Conservation (phyloP, 2,113 vertebrate genomes). For the Dinomys branickii region DNA sequence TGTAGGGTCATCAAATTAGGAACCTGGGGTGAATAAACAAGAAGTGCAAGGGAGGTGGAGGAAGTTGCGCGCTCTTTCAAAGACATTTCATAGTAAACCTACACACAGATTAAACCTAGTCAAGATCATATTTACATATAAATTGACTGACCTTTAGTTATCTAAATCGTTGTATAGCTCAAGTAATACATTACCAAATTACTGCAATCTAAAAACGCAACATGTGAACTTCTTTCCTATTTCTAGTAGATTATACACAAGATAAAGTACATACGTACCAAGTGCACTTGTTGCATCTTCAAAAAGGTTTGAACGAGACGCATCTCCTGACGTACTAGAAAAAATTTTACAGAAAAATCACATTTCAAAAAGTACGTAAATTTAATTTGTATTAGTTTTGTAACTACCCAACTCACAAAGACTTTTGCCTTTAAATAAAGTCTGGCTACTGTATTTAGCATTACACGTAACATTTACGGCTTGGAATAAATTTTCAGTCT, state of each 20-base stretch:
- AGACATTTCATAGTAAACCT: neutral
- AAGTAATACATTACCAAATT: conserved; percentile 1
- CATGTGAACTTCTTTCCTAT: neutral
- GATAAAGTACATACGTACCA: conserved; percentile 87
- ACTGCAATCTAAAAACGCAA: neutral
- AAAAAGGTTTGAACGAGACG: conserved; percentile 93
- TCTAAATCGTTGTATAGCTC: neutral
- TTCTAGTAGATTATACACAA: neutral
- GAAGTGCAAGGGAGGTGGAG: neutral
- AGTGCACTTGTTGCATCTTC: conserved; percentile 96
- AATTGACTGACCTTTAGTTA: neutral
- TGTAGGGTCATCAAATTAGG: neutral
- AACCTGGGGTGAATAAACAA: neutral
- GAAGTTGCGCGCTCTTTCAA: neutral
- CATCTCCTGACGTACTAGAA: conserved; percentile 89
- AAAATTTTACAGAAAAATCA: conserved; percentile 79
- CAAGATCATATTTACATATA: neutral
- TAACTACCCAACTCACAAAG: neutral
- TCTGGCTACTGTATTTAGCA: neutral
- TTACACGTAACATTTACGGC: neutral
- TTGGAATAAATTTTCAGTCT: conserved; percentile 1
- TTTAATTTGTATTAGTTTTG: conserved; percentile 35
- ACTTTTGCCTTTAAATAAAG: conserved; percentile 48
- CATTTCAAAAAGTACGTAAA: conserved; percentile 77
- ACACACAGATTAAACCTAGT: neutral